phyloP scores from a whole-genome alignment of 2,888 invertebrate genomes.

The Cephonodes hylas region DNA sequence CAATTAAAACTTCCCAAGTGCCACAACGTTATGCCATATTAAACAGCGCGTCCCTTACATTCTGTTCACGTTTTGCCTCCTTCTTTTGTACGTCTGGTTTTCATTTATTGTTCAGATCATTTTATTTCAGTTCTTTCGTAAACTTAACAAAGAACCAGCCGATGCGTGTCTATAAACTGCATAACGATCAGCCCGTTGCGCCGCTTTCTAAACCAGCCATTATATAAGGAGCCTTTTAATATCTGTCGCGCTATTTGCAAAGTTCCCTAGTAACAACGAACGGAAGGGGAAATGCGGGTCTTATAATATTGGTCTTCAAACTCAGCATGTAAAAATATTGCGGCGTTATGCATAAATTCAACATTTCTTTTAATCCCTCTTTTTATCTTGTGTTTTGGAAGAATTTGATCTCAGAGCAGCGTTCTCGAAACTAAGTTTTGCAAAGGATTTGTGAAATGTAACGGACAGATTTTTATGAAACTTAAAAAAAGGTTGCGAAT shows the following conservation, averaged over 20 bases:
- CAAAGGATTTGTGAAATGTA: not conserved
- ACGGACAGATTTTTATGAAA: not conserved
- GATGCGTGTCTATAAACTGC: conserved; percentile 4
- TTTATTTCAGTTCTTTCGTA: conserved; percentile 16
- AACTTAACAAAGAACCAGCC: conserved; percentile 12
- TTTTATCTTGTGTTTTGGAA: not conserved
- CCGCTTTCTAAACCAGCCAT: conserved; percentile 11
- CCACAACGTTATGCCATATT: not conserved
- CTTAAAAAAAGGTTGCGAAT: not conserved
- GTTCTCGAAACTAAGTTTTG: not conserved
- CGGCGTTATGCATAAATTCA: not conserved
- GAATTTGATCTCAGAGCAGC: not conserved
- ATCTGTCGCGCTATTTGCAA: not conserved
- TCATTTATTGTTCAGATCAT: not conserved
- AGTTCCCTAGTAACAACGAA: not conserved
- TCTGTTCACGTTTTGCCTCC: not conserved
- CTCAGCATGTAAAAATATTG: not conserved
- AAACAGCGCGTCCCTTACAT: not conserved
- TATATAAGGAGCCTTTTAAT: conserved; percentile 10
- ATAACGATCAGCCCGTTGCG: conserved; percentile 8
- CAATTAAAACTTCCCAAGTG: not conserved
- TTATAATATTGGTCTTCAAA: not conserved
- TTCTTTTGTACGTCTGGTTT: not conserved
- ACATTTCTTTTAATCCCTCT: not conserved
- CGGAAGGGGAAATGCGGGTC: too few relatives aligned